Evolutionary conservation across 2,113 vertebrate genomes (phyloP).

Genomic region (Tympanuchus pallidicinctus): DNA sequence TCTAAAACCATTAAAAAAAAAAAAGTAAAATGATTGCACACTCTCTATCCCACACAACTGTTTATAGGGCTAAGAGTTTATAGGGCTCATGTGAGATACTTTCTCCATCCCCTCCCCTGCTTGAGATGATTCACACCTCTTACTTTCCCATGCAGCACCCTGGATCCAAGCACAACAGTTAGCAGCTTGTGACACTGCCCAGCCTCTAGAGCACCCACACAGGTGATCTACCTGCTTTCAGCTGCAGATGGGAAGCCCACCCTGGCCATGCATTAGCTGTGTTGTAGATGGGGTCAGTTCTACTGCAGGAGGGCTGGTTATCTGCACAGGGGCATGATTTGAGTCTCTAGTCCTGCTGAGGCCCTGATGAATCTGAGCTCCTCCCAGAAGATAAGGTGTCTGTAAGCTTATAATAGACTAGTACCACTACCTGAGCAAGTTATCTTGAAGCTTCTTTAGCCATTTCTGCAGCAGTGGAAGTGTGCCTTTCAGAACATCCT

Average conservation of each 20-base stretch:
- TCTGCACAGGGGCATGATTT: background rate
- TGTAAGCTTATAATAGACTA: background rate
- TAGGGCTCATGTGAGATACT: background rate
- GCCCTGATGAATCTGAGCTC: background rate
- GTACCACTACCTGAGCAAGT: background rate
- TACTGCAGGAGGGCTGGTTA: background rate
- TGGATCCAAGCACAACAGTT: background rate
- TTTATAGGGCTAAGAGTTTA: background rate
- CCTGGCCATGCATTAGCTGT: accelerated
- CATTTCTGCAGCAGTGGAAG: background rate
- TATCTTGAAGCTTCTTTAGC: background rate
- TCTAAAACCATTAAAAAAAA: background rate
- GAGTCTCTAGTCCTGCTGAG: background rate
- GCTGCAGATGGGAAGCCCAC: background rate
- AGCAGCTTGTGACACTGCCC: background rate
- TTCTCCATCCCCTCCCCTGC: background rate
- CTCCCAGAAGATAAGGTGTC: accelerated
- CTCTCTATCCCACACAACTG: background rate
- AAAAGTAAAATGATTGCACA: background rate
- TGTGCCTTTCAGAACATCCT: background rate
- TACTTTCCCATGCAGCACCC: background rate
- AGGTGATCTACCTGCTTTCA: background rate
- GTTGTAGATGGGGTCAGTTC: background rate
- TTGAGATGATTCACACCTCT: background rate
- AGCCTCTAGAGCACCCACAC: background rate